These are phyloP conservation scores for Geotrypetes seraphini DNA, from an alignment of 2,797 vertebrate species.

Conservation along the genomic window DNA sequence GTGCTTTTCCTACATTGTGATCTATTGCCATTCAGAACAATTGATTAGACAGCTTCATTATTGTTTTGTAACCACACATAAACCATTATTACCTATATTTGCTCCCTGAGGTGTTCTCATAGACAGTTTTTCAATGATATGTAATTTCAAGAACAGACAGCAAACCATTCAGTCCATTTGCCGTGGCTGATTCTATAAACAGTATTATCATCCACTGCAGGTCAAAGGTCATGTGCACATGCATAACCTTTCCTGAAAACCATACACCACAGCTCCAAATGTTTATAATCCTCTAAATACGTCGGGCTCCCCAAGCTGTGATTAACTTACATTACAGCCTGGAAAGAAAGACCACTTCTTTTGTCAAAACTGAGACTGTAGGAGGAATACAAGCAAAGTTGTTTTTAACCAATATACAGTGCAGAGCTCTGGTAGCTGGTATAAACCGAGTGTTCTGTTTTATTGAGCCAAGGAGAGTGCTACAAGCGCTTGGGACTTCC, in stretches of 20 bases:
- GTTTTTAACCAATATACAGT: too few relatives aligned
- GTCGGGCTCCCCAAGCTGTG: neutral
- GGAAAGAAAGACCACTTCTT: neutral
- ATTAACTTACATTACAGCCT: neutral
- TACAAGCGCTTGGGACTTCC: too few relatives aligned
- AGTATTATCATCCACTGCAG: neutral
- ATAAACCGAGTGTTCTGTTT: too few relatives aligned
- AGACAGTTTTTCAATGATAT: constrained; percentile 21
- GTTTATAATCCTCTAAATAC: constrained; percentile 1
- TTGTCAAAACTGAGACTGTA: neutral
- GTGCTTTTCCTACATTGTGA: constrained; percentile 20
- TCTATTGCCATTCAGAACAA: constrained; percentile 17
- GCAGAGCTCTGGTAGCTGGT: too few relatives aligned
- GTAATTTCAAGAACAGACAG: constrained; percentile 23
- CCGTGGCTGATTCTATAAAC: constrained; percentile 2
- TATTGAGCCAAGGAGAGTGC: too few relatives aligned
- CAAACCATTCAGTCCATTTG: constrained; percentile 6
- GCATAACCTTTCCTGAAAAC: neutral
- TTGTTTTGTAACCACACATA: constrained; percentile 19
- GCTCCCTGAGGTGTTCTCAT: constrained; percentile 12
- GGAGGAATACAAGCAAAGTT: neutral
- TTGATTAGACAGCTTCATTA: constrained; percentile 27
- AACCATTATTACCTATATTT: constrained; percentile 8
- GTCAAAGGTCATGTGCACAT: neutral
- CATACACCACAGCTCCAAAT: constrained; percentile 2